Evolutionary conservation across 2,888 invertebrate genomes (phyloP), one percentile per base, ranked within the genome.

Genomic region (Pandemis corylana): DNA sequence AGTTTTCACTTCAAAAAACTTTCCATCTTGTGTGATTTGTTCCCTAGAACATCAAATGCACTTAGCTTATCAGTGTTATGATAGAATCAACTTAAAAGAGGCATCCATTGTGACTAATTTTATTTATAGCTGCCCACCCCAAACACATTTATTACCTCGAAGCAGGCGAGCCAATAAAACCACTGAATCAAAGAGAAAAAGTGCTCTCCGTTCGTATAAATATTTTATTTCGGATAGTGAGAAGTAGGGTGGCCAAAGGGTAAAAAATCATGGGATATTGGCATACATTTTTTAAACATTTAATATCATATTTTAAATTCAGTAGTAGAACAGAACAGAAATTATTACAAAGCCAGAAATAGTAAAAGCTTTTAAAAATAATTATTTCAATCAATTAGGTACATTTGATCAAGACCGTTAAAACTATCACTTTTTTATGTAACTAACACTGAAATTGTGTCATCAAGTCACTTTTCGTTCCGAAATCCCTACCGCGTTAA

Each of bases 111-210:
- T 87, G 88, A 90, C 92, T 93, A 93, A 94, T 93, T 93, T 93
- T 93, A 93, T 94, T 91, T 93, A 93, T 91, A 83, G 85, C 81
- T 77, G 78, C 78, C 83, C 83, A 84, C 91, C 90, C 89, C 82
- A 80, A 83, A 82, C 88, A 89, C 91, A 93, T 93, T 89, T 92
- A 91, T 93, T 90, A 91, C 90, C 87, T 87, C 90, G 87, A 88
- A 90, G 88, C 89, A 89, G 89, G 83, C 88, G 59, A 82, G 85
- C 93, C 94, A 94, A 94, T 94, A 94, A 92, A 94, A 93, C 92
- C 93, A 93, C 90, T 94, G 94, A 94, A 94, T 94, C 94, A 94
- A 93, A 93, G 93, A 93, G 94, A 94, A 94, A 93, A 94, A 94
- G 87, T 93, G 91, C 94, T 90, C 90, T 89, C 87, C 82, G 85